A percentile compares a stretch with the other conserved stretches of the same genome.
Conservation (phyloP, 1,140 invertebrate genomes). For the Colletes gigas region DNA sequence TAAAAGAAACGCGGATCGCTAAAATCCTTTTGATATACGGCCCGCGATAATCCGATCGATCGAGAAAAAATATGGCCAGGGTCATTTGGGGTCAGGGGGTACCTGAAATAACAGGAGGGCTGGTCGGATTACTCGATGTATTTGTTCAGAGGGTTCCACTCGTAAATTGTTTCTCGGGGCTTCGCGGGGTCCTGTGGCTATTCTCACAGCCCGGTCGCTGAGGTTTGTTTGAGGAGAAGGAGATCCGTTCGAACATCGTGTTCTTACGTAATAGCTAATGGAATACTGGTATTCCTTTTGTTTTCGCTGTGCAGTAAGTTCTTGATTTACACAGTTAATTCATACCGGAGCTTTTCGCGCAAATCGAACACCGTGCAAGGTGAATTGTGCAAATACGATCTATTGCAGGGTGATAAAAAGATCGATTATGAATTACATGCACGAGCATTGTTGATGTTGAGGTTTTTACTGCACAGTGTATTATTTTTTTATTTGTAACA, state of each 20-base stretch:
- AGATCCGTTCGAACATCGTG: background rate
- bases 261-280: slow-evolving; percentile 10
- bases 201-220: background rate
- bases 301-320: too few relatives aligned
- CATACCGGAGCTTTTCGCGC: too few relatives aligned
- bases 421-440: too few relatives aligned
- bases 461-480: too few relatives aligned
- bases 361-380: too few relatives aligned
- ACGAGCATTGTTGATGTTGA: too few relatives aligned
- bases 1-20: background rate
- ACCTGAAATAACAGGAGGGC: slow-evolving; percentile 63
- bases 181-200: slow-evolving; percentile 10
- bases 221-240: slow-evolving; percentile 37
- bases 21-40: slow-evolving; percentile 46
- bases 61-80: slow-evolving; percentile 37
- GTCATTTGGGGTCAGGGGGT: slow-evolving; percentile 47
- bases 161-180: slow-evolving; percentile 54
- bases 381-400: too few relatives aligned
- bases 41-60: slow-evolving; percentile 53
- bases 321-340: too few relatives aligned
- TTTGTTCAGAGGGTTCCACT: slow-evolving; percentile 57
- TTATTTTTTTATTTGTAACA: too few relatives aligned
- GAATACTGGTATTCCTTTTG: background rate
- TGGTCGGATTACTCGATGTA: slow-evolving; percentile 58
- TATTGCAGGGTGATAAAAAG: too few relatives aligned